Evolutionary conservation across 2,797 vertebrate genomes (phyloP), one percentile per base, ranked within the genome.

Genomic region (Sebastes cheni): DNA sequence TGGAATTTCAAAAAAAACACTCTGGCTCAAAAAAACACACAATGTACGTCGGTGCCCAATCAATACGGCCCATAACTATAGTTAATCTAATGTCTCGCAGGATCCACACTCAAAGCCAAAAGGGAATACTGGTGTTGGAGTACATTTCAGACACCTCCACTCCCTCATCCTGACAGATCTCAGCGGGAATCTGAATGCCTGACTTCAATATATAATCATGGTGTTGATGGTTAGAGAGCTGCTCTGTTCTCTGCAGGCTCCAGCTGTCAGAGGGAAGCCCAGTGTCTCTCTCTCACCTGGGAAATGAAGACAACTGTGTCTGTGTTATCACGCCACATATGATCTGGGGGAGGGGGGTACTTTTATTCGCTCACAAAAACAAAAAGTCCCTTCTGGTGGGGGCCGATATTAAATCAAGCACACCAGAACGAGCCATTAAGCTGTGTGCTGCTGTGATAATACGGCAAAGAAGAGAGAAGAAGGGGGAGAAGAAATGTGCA

Each of bases 101-200:
- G 79, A 88, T 88, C 87, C 67, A 86, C 91, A 78, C 67, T 56
- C 61, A 32, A 60, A 83, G 67, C 87, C 73, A 59, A 79, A 81
- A 81, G 78, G 80, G 80, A 90, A 77, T n/a, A 23, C 34, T 59
- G 66, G 59, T 62, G 70, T 71, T 59, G 4, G 34, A 72, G 72
- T 58, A 56, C 55, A 75, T 84, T 75, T 73, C 78, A 81, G 56
- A 72, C 82, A 81, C 56, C 66, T 76, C 50, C 55, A 32, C 72
- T 79, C 73, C 34, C 27, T 85, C 75, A 52, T 74, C 58, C 69
- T 77, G 77, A 80, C 81, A 72, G 46, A 77, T 79, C 79, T 84
- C 80, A 65, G 76, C 8, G 27, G 80, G 79, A 85, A 80, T 81
- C 56, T 68, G 77, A 86, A 69, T 74, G 69, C 59, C 42, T 46